Conservation (phyloP, 2,797 vertebrate genomes). For the Melopsittacus undulatus region DNA sequence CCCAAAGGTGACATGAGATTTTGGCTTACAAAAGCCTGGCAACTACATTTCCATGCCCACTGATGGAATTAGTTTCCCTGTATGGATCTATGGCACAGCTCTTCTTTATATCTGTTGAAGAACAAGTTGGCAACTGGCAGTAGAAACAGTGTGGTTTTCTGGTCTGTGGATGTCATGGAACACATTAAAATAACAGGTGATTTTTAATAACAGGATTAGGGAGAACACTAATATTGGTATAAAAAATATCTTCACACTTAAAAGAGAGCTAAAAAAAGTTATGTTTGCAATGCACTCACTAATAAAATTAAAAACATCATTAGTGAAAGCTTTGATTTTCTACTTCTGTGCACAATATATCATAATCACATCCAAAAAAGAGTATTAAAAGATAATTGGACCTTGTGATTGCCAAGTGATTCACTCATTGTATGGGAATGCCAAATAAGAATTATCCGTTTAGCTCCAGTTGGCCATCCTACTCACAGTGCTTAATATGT, state of each 20-base stretch:
- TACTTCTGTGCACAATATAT: neutral
- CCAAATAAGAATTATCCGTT: slow-evolving; percentile 17
- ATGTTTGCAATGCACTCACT: neutral
- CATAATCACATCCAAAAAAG: neutral
- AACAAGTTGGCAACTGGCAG: neutral
- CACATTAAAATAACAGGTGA: neutral
- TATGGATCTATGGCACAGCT: neutral
- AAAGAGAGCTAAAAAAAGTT: neutral
- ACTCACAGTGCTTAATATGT: neutral
- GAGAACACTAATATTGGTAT: neutral
- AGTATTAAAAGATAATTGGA: slow-evolving; percentile 21
- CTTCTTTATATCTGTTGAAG: neutral
- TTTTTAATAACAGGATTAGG: neutral
- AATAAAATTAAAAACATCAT: neutral
- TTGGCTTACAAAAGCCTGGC: slow-evolving; percentile 24
- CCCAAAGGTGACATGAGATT: neutral
- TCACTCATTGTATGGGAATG: neutral
- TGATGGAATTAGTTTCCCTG: slow-evolving; percentile 13
- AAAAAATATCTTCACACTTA: neutral
- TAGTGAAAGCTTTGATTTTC: neutral
- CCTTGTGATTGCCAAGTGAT: neutral
- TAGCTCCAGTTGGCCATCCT: neutral
- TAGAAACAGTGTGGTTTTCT: neutral
- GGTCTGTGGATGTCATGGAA: neutral
- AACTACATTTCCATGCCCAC: neutral